Evolutionary conservation across 2,113 vertebrate species (phyloP), one percentile per base, ranked within the genome.

Genomic region (Bubo scandiacus): DNA sequence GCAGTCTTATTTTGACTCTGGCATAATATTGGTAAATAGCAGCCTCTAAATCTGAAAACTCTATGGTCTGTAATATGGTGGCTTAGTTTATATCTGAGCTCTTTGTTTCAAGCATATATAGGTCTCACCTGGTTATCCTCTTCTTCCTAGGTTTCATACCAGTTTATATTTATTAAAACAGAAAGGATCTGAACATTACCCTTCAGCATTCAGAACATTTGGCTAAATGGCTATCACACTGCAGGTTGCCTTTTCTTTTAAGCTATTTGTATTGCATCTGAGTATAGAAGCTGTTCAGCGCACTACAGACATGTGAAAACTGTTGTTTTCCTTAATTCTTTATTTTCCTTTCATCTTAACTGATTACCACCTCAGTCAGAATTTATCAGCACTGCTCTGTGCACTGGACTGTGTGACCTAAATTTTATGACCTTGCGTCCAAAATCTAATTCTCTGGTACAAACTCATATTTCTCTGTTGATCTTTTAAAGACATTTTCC

Each of bases 391-490:
- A 43, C 23, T 79, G 68, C 43, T 94, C 85, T 97, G 90, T 96
- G 90, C 91, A 91, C 63, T 93, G 95, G 81, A 94, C 90, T 92
- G 84, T 94, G 83, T 92, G 94, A 97, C 97, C 96, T 94, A 96
- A 91, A 96, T 96, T 89, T 96, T 80, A 80, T 96, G 87, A 82
- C 86, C 72, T 96, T 96, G 90, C 6, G 0, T 91, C 88, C 90
- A 73, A 58, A 94, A 72, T 86, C 49, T 96, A 95, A 94, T 83
- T 97, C 86, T 83, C 42, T 65, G 77, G 40, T 97, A 96, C 72
- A 96, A 94, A 96, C 59, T 94, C 94, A 87, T 90, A 95, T 97
- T 94, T 96, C 92, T 92, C 61, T 93, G 89, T 91, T 96, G 94
- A 83, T 94, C 72, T 94, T 94, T 95, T 94, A 84, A 97, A 96